Conservation (phyloP, 2,888 invertebrate species). For the Trachelus tabidus region DNA sequence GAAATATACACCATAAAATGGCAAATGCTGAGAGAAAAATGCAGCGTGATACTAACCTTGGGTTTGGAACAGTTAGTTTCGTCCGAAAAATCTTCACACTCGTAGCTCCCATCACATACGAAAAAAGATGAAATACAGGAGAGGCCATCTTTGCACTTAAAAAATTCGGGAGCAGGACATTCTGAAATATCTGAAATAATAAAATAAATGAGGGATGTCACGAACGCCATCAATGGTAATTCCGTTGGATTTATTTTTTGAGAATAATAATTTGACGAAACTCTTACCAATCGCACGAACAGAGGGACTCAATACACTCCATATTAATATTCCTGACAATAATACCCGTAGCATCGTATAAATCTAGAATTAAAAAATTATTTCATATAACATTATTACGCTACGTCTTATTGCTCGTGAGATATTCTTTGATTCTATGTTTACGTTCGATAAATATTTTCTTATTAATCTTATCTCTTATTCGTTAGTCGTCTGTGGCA, state of each 20-base stretch:
- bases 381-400: not conserved
- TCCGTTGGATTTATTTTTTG: not conserved
- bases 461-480: not conserved
- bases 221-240: not conserved
- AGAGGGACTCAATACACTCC: not conserved
- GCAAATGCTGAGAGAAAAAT: not conserved
- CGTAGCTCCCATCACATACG: conserved; percentile 70
- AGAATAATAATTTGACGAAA: not conserved
- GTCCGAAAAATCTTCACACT: conserved; percentile 72
- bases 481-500: not conserved
- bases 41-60: conserved; percentile 19
- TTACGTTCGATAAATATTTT: not conserved
- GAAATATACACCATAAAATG: not conserved
- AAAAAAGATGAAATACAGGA: conserved; percentile 68
- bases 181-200: conserved; percentile 8
- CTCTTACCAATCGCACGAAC: not conserved
- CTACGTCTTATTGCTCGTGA: not conserved
- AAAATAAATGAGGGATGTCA: not conserved
- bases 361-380: not conserved
- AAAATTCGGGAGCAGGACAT: conserved; percentile 51
- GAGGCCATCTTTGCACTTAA: conserved; percentile 67
- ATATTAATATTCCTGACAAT: not conserved
- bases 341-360: not conserved
- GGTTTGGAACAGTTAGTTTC: conserved; percentile 66
- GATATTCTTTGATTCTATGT: not conserved